Conservation (phyloP, 2,113 vertebrate species). For the Sinocyclocheilus rhinocerous region DNA sequence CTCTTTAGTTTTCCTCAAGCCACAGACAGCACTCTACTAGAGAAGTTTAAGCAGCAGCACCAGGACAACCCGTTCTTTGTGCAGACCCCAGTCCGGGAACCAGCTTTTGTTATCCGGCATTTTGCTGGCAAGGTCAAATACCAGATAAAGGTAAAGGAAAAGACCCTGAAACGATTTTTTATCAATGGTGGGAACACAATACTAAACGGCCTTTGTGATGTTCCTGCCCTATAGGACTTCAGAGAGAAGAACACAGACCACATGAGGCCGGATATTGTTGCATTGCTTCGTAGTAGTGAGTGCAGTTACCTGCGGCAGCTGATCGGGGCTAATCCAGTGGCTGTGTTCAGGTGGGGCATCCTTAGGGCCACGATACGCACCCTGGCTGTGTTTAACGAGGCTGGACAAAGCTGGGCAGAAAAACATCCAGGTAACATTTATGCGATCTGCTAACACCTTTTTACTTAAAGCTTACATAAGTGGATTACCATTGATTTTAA, state of each 20-base stretch:
- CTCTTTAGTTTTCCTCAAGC: slow-evolving; percentile 82
- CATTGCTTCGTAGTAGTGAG: slow-evolving; percentile 87
- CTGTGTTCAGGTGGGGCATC: slow-evolving; percentile 92
- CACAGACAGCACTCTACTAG: slow-evolving; percentile 84
- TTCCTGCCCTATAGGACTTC: slow-evolving; percentile 81
- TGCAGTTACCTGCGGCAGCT: slow-evolving; percentile 86
- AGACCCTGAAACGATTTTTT: not conserved
- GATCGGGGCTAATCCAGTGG: slow-evolving; percentile 86
- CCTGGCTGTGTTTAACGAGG: slow-evolving; percentile 81
- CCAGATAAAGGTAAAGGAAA: slow-evolving; percentile 83
- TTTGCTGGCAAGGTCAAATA: slow-evolving; percentile 92
- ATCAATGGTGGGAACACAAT: not conserved
- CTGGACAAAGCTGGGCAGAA: slow-evolving; percentile 71
- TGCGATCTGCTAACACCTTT: not conserved
- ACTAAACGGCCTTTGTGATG: not conserved
- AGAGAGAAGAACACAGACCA: slow-evolving; percentile 91
- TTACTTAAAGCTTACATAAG: not conserved
- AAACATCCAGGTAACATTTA: slow-evolving; percentile 67
- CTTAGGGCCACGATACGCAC: slow-evolving; percentile 85
- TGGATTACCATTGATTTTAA: not conserved
- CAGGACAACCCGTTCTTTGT: slow-evolving; percentile 84
- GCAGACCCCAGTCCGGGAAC: slow-evolving; percentile 80
- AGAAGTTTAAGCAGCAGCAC: slow-evolving; percentile 89
- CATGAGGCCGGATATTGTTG: slow-evolving; percentile 89
- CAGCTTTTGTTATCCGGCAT: slow-evolving; percentile 88